Evolutionary conservation across 2,113 vertebrate species (phyloP).

Genomic region (Perca flavescens): DNA sequence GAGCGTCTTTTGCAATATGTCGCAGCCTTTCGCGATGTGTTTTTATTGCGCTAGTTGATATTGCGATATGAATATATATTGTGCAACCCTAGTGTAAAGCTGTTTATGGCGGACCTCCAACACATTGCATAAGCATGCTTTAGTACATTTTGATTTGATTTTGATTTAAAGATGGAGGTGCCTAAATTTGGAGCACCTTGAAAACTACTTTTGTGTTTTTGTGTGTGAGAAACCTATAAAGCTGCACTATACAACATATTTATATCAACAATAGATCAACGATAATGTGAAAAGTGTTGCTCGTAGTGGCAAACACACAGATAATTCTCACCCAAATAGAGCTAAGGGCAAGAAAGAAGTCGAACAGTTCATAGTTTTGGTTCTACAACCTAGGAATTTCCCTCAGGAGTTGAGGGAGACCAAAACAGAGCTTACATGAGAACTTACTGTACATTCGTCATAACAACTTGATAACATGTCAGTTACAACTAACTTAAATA

Average conservation of each 20-base stretch:
- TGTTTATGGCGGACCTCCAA: conserved; percentile 39
- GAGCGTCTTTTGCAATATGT: too few relatives aligned
- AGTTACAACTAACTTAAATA: not conserved
- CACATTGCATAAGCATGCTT: not conserved
- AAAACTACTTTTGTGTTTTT: conserved; percentile 5
- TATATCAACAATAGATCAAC: not conserved
- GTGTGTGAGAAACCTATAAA: not conserved
- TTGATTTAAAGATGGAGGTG: not conserved
- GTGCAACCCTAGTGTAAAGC: not conserved
- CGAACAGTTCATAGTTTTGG: too few relatives aligned
- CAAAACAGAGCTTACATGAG: not conserved
- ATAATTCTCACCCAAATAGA: not conserved
- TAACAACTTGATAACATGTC: not conserved
- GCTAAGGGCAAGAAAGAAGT: too few relatives aligned
- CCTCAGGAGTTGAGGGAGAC: not conserved
- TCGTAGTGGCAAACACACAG: not conserved
- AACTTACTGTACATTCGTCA: not conserved
- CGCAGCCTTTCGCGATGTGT: too few relatives aligned
- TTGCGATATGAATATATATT: too few relatives aligned
- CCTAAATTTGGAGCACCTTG: not conserved
- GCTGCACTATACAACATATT: not conserved
- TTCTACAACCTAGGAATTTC: not conserved
- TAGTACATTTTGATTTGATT: too few relatives aligned
- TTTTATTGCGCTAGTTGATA: too few relatives aligned
- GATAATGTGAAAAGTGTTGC: not conserved